Base-by-base conservation (phyloP, 2,888 invertebrate genomes). In the Epinotia nisella region DNA sequence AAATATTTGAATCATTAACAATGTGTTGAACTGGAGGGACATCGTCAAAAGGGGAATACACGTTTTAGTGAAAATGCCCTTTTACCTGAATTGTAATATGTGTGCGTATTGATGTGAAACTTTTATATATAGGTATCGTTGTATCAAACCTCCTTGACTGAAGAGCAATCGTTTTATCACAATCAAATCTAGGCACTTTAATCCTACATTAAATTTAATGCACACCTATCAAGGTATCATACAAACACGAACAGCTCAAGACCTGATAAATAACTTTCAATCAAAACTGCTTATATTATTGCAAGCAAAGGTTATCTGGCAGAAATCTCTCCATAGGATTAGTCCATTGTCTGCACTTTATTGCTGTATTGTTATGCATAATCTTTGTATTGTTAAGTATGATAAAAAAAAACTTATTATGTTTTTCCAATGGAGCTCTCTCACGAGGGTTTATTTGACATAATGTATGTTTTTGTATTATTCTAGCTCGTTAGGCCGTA, bases 301-400 rank as follows among this genome's bases (percentile, higher is more conserved):
- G 35, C 49, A 67, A 60, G n/a, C 15, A 67, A 72, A 72, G 71
- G 71, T 72, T 72, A 72, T 72, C 71, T 67, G 49, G 55, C n/a
- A 60, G 71, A 61, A 60, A 72, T 72, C 61, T 61, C 71, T 53
- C 11, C 49, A 61, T 67, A 67, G 45, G 45, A 67, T 72, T 67
- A 67, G 71, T 39, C 65, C 59, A 71, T 71, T 71, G 71, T 71
- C 39, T 49, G 65, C 61, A 35, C 39, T 66, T 72, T 72, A 72
- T 72, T 11, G 61, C 71, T 49, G 69, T 41, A 72, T 72, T 72
- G 71, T 72, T 67, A 13, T 9, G 49, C n/a, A 61, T 67, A 67
- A 71, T 67, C 71, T 67, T 21, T 13, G 53, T 19, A 67, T 67
- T 49, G 67, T 67, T 66, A 69, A 29, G 35, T 59, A 53, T 19